Conservation (phyloP, 2,113 vertebrate species). For the Globicephala melas region DNA sequence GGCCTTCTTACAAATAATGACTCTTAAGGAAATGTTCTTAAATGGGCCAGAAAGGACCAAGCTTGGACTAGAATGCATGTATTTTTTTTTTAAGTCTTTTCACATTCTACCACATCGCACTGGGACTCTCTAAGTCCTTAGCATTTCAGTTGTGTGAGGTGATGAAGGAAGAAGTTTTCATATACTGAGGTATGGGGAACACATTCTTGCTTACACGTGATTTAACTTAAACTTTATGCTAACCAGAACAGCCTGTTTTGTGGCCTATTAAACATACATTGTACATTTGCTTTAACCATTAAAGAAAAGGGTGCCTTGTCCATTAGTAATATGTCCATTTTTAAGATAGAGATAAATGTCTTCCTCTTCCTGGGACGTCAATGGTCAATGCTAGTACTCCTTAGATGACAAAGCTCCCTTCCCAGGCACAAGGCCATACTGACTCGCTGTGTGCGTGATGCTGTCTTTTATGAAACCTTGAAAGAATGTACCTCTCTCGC, state of each 20-base stretch:
- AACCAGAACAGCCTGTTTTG: not conserved
- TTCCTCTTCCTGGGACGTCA: not conserved
- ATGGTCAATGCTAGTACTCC: not conserved
- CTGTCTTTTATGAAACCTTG: not conserved
- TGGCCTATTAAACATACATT: not conserved
- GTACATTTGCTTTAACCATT: not conserved
- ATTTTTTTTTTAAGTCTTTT: not conserved
- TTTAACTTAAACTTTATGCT: not conserved
- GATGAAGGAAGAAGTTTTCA: not conserved
- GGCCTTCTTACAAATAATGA: not conserved
- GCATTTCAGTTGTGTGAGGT: not conserved
- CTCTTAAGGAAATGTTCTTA: not conserved
- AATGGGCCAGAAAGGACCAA: not conserved
- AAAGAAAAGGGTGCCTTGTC: not conserved
- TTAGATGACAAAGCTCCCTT: not conserved
- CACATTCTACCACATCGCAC: not conserved
- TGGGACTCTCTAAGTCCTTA: not conserved
- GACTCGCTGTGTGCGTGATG: too few species aligned
- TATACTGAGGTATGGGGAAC: not conserved
- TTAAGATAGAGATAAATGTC: not conserved
- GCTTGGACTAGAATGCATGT: not conserved
- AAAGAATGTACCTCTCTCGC: not conserved
- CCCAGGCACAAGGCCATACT: not conserved
- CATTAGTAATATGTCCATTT: not conserved
- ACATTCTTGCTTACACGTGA: not conserved